phyloP scores from a whole-genome alignment of 2,797 vertebrate species.

The Lithobates sylvaticus region DNA sequence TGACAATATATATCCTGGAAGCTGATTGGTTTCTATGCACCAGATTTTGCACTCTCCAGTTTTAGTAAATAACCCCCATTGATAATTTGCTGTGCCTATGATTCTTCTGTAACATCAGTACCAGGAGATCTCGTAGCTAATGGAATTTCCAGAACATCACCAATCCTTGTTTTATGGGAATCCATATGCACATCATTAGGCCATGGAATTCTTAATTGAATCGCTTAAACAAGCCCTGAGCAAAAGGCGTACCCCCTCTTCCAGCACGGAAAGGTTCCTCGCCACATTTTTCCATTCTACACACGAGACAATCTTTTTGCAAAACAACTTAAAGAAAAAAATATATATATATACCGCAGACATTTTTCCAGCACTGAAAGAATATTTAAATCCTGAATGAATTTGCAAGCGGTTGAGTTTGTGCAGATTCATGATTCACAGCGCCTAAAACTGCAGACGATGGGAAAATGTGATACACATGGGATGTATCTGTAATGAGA shows the following conservation, averaged over 20 bases:
- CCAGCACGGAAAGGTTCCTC: neutral
- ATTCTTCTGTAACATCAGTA: too few relatives aligned
- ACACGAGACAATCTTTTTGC: neutral
- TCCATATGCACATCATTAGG: neutral
- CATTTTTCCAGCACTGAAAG: slow-evolving; percentile 29
- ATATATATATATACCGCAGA: slow-evolving; percentile 27
- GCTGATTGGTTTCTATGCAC: too few relatives aligned
- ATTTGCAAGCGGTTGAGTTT: neutral
- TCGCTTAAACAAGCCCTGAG: neutral
- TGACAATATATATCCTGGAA: too few relatives aligned
- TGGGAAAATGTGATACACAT: slow-evolving; percentile 39
- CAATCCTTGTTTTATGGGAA: too few relatives aligned
- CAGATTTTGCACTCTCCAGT: too few relatives aligned
- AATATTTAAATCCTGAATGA: slow-evolving; percentile 5
- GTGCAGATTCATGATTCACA: slow-evolving; percentile 32
- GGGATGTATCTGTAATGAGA: slow-evolving; percentile 32
- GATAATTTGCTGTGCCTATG: too few relatives aligned
- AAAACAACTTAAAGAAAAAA: slow-evolving; percentile 23
- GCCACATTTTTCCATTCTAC: slow-evolving; percentile 5
- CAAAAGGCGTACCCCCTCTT: neutral
- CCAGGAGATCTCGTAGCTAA: too few relatives aligned
- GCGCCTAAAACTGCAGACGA: slow-evolving; percentile 24
- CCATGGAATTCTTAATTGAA: neutral
- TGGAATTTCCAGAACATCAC: too few relatives aligned
- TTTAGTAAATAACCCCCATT: too few relatives aligned